phyloP scores from a whole-genome alignment of 2,797 vertebrate species.

The Periophthalmus magnuspinnatus region DNA sequence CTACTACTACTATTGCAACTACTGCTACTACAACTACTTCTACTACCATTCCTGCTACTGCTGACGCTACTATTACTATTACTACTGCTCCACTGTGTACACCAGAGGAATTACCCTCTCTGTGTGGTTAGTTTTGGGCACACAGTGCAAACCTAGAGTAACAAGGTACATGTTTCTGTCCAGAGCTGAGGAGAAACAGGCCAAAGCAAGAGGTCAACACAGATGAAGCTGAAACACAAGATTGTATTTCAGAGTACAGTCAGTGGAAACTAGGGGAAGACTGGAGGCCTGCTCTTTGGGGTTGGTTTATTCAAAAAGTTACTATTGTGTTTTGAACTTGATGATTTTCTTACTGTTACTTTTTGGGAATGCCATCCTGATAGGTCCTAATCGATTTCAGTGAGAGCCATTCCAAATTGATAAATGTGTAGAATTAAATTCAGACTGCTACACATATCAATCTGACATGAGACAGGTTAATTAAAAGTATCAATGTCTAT shows the following conservation, averaged over 20 bases:
- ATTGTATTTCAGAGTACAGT: not conserved
- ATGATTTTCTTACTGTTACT: too few species aligned
- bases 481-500: too few species aligned
- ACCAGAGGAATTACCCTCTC: slow-evolving; percentile 35
- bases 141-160: not conserved
- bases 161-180: not conserved
- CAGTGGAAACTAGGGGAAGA: not conserved
- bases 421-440: too few species aligned
- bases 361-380: too few species aligned
- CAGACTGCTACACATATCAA: too few species aligned
- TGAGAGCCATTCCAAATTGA: too few species aligned
- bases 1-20: not conserved
- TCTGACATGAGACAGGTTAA: too few species aligned
- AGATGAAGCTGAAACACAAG: not conserved
- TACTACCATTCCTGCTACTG: too few species aligned
- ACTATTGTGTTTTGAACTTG: not conserved
- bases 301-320: too few species aligned
- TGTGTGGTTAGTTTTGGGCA: slow-evolving; percentile 30
- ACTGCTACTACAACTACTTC: not conserved
- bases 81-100: slow-evolving; percentile 43
- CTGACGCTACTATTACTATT: slow-evolving; percentile 26
- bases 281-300: not conserved
- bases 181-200: not conserved
- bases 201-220: not conserved
- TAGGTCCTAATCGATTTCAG: too few species aligned